A percentile compares a stretch with the other conserved stretches of the same genome.
phyloP scores from a whole-genome alignment of 2,888 invertebrate species.

The Lutraria lutraria region DNA sequence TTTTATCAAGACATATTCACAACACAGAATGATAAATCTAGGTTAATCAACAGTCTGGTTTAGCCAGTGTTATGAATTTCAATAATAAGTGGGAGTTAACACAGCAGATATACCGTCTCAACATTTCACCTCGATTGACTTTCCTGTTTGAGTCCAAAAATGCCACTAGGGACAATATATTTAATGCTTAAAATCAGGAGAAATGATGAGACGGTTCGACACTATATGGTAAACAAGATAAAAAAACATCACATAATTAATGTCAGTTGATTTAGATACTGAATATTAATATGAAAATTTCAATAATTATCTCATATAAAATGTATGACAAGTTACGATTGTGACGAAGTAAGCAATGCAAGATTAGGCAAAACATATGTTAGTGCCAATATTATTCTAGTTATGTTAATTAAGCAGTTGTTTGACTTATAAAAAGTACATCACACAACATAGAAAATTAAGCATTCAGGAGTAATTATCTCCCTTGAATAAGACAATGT shows the following conservation, averaged over 20 bases:
- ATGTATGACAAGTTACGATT: too few relatives aligned
- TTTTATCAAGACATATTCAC: conserved; percentile 60
- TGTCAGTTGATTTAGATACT: too few relatives aligned
- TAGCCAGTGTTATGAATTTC: conserved; percentile 40
- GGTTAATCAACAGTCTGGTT: conserved; percentile 50
- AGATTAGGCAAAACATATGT: neutral
- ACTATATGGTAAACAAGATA: neutral
- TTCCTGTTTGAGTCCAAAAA: conserved; percentile 5
- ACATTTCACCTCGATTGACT: conserved; percentile 2
- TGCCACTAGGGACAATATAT: neutral
- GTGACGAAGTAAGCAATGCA: neutral
- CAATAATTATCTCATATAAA: too few relatives aligned
- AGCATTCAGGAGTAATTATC: neutral
- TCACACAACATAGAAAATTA: neutral
- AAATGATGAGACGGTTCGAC: neutral
- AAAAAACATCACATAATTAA: neutral
- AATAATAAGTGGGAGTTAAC: conserved; percentile 16
- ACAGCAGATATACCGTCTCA: conserved; percentile 8
- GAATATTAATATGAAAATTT: too few relatives aligned
- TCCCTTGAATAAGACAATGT: neutral
- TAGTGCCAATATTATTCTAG: neutral
- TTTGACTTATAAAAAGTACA: neutral
- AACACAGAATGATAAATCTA: conserved; percentile 52
- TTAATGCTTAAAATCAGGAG: conserved; percentile 3
- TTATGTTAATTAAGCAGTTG: neutral